Conservation (phyloP, 2,797 vertebrate genomes). For the Simalia tracyae region DNA sequence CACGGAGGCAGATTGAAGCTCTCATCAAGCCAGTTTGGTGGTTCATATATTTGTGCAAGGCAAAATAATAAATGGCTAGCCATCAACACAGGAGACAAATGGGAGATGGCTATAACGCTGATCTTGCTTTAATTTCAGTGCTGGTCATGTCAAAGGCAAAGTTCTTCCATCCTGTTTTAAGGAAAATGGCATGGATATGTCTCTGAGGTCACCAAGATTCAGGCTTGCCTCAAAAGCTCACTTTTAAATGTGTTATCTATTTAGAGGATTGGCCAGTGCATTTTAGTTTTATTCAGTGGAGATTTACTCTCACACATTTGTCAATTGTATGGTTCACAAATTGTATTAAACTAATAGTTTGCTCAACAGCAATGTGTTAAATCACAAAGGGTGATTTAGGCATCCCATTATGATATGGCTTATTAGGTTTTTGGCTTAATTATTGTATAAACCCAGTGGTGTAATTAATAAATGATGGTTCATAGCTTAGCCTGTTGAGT, state of each 20-base stretch:
- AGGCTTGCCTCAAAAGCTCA: background rate
- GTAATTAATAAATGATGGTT: no score
- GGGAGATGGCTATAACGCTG: constrained; percentile 16
- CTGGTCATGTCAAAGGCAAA: background rate
- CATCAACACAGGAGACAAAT: constrained; percentile 26
- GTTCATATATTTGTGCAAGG: background rate
- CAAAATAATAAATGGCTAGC: background rate
- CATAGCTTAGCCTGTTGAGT: no score
- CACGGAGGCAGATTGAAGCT: background rate
- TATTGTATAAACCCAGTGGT: no score
- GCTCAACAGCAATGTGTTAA: background rate
- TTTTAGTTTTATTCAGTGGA: background rate
- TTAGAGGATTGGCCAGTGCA: background rate
- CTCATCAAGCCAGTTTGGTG: no score
- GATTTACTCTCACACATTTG: background rate
- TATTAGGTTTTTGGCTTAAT: background rate
- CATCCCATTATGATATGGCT: background rate
- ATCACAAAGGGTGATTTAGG: background rate
- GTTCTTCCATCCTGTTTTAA: background rate
- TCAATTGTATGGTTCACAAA: background rate
- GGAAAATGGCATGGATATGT: background rate
- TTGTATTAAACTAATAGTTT: background rate
- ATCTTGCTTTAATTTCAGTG: background rate
- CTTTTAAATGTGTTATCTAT: background rate
- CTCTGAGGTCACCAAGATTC: background rate